Conservation (phyloP, 2,888 invertebrate genomes). For the Nasonovia ribisnigri region DNA sequence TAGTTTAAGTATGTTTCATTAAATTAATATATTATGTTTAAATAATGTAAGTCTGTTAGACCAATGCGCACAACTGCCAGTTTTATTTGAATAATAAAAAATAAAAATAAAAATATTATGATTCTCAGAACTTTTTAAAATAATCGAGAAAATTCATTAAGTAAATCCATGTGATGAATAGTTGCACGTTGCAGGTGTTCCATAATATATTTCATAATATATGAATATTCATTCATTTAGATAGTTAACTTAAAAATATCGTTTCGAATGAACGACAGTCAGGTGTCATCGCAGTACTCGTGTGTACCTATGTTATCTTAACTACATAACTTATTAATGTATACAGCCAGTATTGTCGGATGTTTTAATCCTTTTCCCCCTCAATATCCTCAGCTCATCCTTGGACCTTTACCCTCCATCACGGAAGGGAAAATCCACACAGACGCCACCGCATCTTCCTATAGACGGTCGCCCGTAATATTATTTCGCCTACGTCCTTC, state of each 20-base stretch:
- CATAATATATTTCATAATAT: not conserved
- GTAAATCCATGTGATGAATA: too few species aligned
- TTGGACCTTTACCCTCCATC: not conserved
- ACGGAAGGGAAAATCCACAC: not conserved
- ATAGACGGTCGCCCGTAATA: not conserved
- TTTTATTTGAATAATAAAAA: not conserved
- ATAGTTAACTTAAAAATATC: not conserved
- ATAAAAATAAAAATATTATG: not conserved
- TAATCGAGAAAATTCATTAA: too few species aligned
- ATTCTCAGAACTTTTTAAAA: not conserved
- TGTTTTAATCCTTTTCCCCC: not conserved
- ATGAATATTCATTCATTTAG: constrained; percentile 2
- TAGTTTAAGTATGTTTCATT: too few species aligned
- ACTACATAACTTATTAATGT: not conserved
- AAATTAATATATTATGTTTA: too few species aligned
- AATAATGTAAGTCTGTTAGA: not conserved
- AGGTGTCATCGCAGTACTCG: not conserved
- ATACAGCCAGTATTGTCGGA: not conserved
- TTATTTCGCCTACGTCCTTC: not conserved
- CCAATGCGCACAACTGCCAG: not conserved
- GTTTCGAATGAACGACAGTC: not conserved
- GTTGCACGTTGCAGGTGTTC: not conserved
- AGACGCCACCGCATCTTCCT: not conserved
- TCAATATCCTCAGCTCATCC: not conserved
- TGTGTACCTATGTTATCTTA: not conserved